These are phyloP conservation scores for Echinops telfairi DNA, from an alignment of 2,113 vertebrate species.

Conservation along the genomic window DNA sequence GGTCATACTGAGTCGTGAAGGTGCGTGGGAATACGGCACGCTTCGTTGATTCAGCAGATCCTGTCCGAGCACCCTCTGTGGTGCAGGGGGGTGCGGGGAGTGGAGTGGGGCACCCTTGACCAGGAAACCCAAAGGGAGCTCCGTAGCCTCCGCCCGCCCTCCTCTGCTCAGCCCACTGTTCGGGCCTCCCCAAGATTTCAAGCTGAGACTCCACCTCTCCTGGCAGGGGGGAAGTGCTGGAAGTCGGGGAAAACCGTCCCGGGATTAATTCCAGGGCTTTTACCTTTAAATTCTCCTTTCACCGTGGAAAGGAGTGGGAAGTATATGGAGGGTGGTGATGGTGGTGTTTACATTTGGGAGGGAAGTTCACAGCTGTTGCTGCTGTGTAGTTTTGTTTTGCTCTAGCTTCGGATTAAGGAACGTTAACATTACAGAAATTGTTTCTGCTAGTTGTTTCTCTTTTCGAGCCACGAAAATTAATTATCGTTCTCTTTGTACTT, in stretches of 20 bases:
- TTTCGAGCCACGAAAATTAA: no score
- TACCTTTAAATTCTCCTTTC: not conserved
- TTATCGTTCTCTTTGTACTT: no score
- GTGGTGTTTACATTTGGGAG: not conserved
- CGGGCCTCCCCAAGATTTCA: slow-evolving; percentile 62
- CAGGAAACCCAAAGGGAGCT: no score
- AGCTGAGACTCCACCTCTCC: slow-evolving; percentile 33
- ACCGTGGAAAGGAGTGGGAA: not conserved
- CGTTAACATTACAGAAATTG: not conserved
- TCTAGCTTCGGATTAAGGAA: slow-evolving; percentile 21
- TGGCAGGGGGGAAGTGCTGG: not conserved
- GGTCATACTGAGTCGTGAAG: not conserved
- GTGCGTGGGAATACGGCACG: not conserved
- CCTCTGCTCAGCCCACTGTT: not conserved
- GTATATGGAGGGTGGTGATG: not conserved
- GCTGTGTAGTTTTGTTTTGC: slow-evolving; percentile 43
- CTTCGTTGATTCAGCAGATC: not conserved
- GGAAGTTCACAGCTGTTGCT: slow-evolving; percentile 23
- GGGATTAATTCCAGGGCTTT: not conserved
- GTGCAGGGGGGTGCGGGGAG: not conserved
- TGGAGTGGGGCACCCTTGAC: no score
- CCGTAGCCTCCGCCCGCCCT: not conserved
- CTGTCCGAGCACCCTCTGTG: not conserved
- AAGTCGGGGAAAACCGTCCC: not conserved
- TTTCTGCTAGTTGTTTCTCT: no score